Percentiles rank a stretch among this genome's conserved stretches.
Evolutionary conservation across 2,797 vertebrate species (phyloP).

Genomic region (Rhabdomys pumilio): DNA sequence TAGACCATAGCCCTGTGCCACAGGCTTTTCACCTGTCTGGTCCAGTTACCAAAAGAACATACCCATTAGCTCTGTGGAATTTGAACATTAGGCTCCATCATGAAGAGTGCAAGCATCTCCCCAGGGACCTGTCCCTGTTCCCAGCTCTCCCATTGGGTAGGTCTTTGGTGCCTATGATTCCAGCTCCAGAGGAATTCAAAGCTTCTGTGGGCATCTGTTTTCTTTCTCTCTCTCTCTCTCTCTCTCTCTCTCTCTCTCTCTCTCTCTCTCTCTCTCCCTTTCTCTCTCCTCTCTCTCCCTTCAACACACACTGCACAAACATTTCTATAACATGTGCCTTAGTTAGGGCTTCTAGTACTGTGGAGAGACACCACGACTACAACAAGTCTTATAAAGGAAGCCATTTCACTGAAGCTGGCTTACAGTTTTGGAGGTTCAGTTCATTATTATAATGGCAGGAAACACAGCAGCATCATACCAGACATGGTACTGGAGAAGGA

Average conservation of each 20-base stretch:
- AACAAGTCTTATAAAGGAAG: background rate
- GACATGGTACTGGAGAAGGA: background rate
- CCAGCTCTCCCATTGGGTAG: background rate
- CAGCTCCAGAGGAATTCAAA: background rate
- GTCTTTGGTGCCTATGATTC: background rate
- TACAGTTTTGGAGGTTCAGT: background rate
- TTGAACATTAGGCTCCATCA: background rate
- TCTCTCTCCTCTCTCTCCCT: background rate
- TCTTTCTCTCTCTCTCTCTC: background rate
- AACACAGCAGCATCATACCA: background rate
- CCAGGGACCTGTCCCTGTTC: background rate
- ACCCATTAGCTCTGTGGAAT: background rate
- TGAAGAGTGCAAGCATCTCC: background rate
- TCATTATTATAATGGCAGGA: background rate
- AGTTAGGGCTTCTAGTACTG: background rate
- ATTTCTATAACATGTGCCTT: background rate
- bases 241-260: background rate
- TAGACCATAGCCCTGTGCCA: background rate
- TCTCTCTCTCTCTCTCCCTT: background rate
- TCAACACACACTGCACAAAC: background rate
- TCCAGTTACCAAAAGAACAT: too few species aligned
- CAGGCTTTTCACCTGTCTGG: background rate
- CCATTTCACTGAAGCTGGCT: background rate
- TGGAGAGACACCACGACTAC: background rate
- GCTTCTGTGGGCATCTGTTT: background rate